Conservation (phyloP, 2,113 vertebrate genomes). For the Heterocephalus glaber region DNA sequence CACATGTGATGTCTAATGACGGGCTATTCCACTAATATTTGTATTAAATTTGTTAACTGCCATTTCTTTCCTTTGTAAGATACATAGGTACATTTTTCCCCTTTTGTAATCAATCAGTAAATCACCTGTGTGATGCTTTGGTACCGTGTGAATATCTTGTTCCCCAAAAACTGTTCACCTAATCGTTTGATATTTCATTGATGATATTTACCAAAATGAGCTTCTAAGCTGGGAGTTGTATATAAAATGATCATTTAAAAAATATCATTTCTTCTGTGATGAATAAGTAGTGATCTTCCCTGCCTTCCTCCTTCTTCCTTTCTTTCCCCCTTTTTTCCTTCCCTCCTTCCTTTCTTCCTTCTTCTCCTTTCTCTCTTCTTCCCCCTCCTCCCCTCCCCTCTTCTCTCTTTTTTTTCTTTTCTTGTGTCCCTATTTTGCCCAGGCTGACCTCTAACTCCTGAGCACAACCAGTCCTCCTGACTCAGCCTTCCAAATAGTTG, state of each 20-base stretch:
- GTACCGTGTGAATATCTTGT: neutral
- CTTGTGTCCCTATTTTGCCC: neutral
- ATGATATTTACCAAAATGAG: conserved; percentile 2
- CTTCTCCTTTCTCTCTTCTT: too few relatives aligned
- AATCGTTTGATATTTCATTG: conserved; percentile 32
- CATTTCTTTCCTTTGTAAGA: neutral
- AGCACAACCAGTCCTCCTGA: neutral
- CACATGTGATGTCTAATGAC: neutral
- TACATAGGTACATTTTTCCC: neutral
- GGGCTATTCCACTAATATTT: neutral
- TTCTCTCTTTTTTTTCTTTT: neutral
- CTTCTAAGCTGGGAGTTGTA: neutral
- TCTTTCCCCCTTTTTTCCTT: neutral
- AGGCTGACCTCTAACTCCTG: neutral
- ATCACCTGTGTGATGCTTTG: conserved; percentile 6
- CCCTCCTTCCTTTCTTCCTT: too few relatives aligned
- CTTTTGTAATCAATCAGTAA: conserved; percentile 58
- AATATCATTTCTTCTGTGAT: conserved; percentile 3
- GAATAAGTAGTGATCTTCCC: neutral
- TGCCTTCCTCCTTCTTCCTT: too few relatives aligned
- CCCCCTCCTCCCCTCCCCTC: too few relatives aligned
- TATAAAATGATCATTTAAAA: conserved; percentile 39
- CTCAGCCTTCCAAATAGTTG: neutral
- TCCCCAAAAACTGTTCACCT: neutral
- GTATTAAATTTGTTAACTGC: conserved; percentile 14